Evolutionary conservation across 2,113 vertebrate species (phyloP).

Genomic region (Panthera leo): DNA sequence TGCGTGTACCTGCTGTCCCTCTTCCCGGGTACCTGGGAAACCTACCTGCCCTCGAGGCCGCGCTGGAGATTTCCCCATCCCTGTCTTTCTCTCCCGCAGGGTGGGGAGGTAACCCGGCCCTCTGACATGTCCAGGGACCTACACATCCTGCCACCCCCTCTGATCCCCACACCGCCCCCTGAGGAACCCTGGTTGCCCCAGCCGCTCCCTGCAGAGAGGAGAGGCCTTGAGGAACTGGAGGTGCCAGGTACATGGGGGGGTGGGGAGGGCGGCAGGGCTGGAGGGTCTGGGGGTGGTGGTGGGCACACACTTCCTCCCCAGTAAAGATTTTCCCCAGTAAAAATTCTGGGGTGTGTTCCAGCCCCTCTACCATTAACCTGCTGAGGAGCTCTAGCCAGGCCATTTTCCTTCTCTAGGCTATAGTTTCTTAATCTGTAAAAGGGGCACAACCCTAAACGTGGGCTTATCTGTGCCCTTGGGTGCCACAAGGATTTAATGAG

Average conservation of each 20-base stretch:
- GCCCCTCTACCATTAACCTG: no score
- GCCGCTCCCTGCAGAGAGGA: constrained; percentile 54
- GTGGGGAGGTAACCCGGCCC: constrained; percentile 87
- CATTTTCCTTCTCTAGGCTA: neutral
- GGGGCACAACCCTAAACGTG: neutral
- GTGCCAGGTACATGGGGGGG: constrained; percentile 36
- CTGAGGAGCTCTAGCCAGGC: neutral
- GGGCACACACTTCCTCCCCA: neutral
- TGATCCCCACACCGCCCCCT: constrained; percentile 87
- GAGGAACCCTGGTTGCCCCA: constrained; percentile 51
- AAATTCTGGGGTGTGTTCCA: neutral
- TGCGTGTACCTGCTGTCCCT: neutral
- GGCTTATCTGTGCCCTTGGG: neutral
- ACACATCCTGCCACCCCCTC: constrained; percentile 87
- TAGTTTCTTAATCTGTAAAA: constrained; percentile 5
- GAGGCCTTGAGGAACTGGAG: constrained; percentile 77
- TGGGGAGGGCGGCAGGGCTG: neutral
- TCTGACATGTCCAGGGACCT: constrained; percentile 76
- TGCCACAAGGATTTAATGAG: neutral
- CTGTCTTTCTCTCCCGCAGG: constrained; percentile 77
- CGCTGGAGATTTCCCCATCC: neutral
- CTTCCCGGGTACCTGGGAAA: neutral
- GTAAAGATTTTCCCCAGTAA: neutral
- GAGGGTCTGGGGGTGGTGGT: neutral
- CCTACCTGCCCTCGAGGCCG: neutral